Conservation (phyloP, 2,888 invertebrate species). For the Cataglyphis altisquamis region DNA sequence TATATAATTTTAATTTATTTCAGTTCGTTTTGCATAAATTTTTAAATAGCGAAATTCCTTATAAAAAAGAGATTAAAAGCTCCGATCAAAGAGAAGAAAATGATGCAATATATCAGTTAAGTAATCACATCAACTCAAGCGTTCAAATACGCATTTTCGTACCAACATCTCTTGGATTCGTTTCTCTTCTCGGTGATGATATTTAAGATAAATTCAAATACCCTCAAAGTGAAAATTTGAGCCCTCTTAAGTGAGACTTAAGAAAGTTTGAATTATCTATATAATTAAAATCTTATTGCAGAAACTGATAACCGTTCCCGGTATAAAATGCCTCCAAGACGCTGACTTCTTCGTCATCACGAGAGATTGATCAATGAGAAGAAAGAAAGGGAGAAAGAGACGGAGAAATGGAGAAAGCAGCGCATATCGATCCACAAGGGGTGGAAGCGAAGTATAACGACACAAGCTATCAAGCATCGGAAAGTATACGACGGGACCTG, state of each 20-base stretch:
- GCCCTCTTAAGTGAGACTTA: neutral
- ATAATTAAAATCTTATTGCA: neutral
- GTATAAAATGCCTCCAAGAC: conserved; percentile 12
- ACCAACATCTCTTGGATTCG: neutral
- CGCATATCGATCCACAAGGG: conserved; percentile 64
- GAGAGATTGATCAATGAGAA: conserved; percentile 62
- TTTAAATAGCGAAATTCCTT: conserved; percentile 1
- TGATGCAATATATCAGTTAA: neutral
- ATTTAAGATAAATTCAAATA: conserved; percentile 4
- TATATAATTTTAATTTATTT: neutral
- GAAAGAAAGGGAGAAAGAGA: neutral
- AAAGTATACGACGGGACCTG: conserved; percentile 66
- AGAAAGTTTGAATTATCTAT: neutral
- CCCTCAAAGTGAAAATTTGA: neutral
- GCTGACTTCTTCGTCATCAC: conserved; percentile 53
- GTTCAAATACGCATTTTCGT: neutral
- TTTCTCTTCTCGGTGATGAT: neutral
- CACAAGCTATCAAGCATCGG: conserved; percentile 67
- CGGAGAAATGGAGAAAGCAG: conserved; percentile 11
- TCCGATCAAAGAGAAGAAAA: neutral
- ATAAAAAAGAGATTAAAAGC: neutral
- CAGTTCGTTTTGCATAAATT: neutral
- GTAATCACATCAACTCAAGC: neutral
- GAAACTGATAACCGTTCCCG: neutral
- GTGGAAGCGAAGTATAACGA: conserved; percentile 64